phyloP scores from a whole-genome alignment of 2,113 vertebrate species.

The Petromus typicus region DNA sequence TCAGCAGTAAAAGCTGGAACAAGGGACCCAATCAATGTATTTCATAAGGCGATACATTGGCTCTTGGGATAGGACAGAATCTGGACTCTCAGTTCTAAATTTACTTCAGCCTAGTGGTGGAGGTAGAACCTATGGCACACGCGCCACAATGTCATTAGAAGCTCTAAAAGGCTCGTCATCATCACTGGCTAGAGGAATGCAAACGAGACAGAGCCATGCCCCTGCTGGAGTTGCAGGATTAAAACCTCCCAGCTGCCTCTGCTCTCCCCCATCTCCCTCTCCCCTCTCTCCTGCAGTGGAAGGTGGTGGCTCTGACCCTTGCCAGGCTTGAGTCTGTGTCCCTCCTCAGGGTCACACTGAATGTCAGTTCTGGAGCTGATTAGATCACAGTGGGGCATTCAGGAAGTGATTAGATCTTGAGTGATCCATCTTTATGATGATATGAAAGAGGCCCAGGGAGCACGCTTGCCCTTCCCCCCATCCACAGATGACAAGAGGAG shows the following conservation, averaged over 20 bases:
- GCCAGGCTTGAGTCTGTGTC: background rate
- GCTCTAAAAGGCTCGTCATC: background rate
- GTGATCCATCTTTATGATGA: too few relatives aligned
- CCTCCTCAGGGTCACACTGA: background rate
- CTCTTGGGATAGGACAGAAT: constrained; percentile 16
- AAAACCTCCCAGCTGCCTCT: background rate
- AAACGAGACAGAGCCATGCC: constrained; percentile 15
- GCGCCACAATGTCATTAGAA: background rate
- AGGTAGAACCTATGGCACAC: background rate
- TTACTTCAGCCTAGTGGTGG: background rate
- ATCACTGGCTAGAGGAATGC: background rate
- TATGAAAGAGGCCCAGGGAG: background rate
- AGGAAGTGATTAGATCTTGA: background rate
- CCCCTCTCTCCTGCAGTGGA: background rate
- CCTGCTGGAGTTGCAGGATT: background rate
- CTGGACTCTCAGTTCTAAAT: background rate
- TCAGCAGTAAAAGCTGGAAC: background rate
- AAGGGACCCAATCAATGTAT: background rate
- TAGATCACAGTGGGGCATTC: fast-evolving
- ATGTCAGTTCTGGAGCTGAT: background rate
- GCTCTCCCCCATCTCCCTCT: too few relatives aligned
- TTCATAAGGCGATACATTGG: constrained; percentile 55
- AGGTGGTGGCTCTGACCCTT: background rate
- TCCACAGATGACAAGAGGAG: background rate
- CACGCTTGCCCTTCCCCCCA: too few relatives aligned